These are phyloP conservation scores for Numenius phaeopus DNA, from an alignment of 2,797 vertebrate genomes.

Conservation along the genomic window DNA sequence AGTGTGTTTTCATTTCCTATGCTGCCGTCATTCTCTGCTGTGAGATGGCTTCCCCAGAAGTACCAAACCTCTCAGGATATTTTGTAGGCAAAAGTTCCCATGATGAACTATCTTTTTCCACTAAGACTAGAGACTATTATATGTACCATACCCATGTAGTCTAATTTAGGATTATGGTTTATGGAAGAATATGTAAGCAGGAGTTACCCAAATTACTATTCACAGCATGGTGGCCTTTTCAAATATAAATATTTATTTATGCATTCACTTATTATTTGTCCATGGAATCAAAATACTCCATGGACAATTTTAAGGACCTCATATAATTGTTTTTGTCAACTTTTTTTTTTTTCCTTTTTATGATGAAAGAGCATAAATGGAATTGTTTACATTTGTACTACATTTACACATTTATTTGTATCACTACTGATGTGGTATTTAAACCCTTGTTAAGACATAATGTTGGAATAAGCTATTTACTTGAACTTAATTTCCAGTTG, in stretches of 20 bases:
- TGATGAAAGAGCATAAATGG: background rate
- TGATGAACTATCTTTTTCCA: background rate
- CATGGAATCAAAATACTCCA: slow-evolving; percentile 11
- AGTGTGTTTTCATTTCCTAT: background rate
- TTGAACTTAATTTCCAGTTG: background rate
- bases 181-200: background rate
- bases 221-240: background rate
- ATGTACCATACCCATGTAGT: background rate
- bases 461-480: background rate
- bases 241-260: slow-evolving; percentile 32
- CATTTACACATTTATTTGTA: background rate
- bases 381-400: background rate
- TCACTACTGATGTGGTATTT: background rate
- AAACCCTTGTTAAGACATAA: background rate
- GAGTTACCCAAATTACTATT: background rate
- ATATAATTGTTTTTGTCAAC: background rate
- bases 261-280: slow-evolving; percentile 13
- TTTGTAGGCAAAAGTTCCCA: background rate
- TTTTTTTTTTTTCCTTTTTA: background rate
- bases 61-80: background rate
- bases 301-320: background rate
- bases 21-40: background rate
- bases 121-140: background rate
- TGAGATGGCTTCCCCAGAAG: background rate
- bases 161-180: background rate